Evolutionary conservation across 2,113 vertebrate genomes (phyloP).

Genomic region (Ceyx margarethae): DNA sequence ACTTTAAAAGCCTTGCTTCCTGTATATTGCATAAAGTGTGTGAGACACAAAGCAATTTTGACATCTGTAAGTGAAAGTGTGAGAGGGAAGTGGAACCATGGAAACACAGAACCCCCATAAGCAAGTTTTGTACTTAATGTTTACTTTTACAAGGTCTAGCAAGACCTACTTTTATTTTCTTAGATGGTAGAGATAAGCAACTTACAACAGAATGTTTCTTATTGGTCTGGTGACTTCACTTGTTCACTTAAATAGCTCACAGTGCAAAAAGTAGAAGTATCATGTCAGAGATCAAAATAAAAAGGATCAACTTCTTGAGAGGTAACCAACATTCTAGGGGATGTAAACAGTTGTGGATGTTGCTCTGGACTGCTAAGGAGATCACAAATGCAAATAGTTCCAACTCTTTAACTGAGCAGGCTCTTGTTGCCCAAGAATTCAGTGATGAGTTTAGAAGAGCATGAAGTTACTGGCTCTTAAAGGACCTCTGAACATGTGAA

Average conservation of each 20-base stretch:
- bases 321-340: background rate
- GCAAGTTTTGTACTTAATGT: background rate
- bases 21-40: background rate
- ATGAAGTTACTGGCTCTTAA: background rate
- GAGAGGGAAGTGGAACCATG: background rate
- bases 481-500: background rate
- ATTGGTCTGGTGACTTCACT: background rate
- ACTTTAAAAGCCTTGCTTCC: slow-evolving; percentile 30
- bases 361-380: background rate
- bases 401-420: background rate
- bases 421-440: background rate
- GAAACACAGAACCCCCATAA: background rate
- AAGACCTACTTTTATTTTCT: background rate
- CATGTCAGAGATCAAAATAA: background rate
- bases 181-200: background rate
- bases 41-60: slow-evolving; percentile 8
- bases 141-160: background rate
- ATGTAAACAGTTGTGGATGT: background rate
- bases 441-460: background rate
- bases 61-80: background rate
- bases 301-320: background rate
- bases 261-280: background rate
- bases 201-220: background rate
- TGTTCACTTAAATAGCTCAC: background rate
- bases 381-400: background rate